Conservation (phyloP, 2,888 invertebrate species). For the Caenorhabditis panamensis region DNA sequence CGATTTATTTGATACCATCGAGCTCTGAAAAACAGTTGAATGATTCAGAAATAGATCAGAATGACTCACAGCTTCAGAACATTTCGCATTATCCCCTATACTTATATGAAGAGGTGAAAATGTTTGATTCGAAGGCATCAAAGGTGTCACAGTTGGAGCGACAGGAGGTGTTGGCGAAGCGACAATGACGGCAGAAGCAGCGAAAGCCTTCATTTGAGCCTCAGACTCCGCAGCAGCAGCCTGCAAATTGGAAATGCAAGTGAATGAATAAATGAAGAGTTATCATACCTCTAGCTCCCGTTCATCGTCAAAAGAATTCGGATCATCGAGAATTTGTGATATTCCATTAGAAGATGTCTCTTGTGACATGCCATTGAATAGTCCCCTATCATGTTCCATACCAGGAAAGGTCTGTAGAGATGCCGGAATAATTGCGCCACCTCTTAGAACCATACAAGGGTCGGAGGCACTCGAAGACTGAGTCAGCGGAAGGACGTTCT, state of each 20-base stretch:
- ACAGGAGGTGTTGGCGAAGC: constrained; percentile 3
- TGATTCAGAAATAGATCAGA: background rate
- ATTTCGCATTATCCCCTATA: background rate
- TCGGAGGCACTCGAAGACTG: constrained; percentile 31
- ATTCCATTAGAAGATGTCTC: constrained; percentile 34
- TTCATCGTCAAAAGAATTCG: constrained; percentile 33
- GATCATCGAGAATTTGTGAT: constrained; percentile 3
- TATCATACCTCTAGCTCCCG: constrained; percentile 37
- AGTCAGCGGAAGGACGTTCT: constrained; percentile 36
- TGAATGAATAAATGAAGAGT: background rate
- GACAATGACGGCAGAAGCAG: background rate
- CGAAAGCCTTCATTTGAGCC: background rate
- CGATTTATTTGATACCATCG: background rate
- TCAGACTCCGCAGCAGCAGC: constrained; percentile 38
- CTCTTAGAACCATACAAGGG: constrained; percentile 51
- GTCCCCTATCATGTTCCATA: constrained; percentile 56
- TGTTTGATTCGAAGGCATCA: constrained; percentile 6
- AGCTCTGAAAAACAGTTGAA: background rate
- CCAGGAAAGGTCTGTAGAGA: constrained; percentile 39
- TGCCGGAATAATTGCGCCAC: constrained; percentile 35
- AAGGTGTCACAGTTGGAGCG: background rate
- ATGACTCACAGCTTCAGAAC: constrained; percentile 26
- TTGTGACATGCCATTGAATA: constrained; percentile 32
- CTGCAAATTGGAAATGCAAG: background rate
- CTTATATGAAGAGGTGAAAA: constrained; percentile 1